Base-by-base conservation (phyloP, 2,113 vertebrate genomes). In the Eublepharis macularius region DNA sequence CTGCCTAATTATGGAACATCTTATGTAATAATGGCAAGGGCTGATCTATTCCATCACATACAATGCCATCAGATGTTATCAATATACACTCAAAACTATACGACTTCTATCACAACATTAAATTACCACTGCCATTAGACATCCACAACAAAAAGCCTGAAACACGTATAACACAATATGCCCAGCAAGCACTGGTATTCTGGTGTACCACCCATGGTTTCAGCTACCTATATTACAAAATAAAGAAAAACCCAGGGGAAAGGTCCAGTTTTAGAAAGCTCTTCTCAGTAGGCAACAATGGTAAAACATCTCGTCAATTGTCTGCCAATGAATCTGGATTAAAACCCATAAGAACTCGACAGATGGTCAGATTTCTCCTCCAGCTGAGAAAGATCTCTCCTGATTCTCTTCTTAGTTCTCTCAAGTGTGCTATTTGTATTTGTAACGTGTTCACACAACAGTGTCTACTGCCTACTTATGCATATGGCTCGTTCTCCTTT, bases 301-400 rank as follows among this genome's bases (percentile, higher is more conserved):
- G 32, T 51, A 66, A 32, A 47, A 36, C 29, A 82, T 39, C 51
- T 10, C 39, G 70, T 88, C n/a, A 60, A 10, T 76, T 76, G 21
- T 85, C 57, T 80, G 34, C 49, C 45, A 0, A 3, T 17, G 36
- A 26, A 80, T 19, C 0, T 2, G 26, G 54, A 24, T 36, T 32
- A 78, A 82, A 11, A 72, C 70, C 76, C 90, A 87, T 36, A 39
- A 90, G 26, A 89, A 47, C 57, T 78, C 86, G 81, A 34, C 0
- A 0, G n/a, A 72, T 54, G 7, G 83, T 26, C 79, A 51, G 11
- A 69, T 76, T 29, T 47, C 32, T n/a, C 36, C 3, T 32, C 74
- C 26, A 57, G 0, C 21, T 13, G n/a, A 4, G 66, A 36, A 69
- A 69, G 66, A 69, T 29, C 2, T 7, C 24, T 13, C 29, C 21